Evolutionary conservation across 2,888 invertebrate species (phyloP), one percentile per base, ranked within the genome.

Genomic region (Synanthedon andrenaeformis): DNA sequence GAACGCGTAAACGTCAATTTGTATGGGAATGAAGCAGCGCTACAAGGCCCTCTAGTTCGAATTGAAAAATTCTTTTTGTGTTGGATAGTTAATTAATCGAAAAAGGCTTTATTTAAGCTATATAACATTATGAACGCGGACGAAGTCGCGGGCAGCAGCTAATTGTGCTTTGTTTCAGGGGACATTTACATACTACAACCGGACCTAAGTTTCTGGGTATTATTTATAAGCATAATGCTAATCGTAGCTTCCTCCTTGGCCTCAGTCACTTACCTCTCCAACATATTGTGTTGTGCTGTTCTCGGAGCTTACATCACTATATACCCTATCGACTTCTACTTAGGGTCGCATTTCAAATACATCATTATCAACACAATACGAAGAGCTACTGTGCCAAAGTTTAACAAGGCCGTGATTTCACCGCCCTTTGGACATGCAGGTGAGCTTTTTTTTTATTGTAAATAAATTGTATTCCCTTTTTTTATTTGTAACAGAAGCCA

Each of bases 331-430:
- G 93, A 93, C 75, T 89, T 90, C 65, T 92, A 89, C 63, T 59
- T 90, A 57, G 91, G 91, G 23, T 89, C 91, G 41, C 90, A 89
- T 74, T 74, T 94, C 60, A 91, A 91, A 62, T 93, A 91, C 67
- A 91, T 94, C 42, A 62, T 93, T 2, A 81, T 93, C 17, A 93
- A 93, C 65, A 82, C 89, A 0, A 69, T 92, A n/a, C 79, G 93
- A 58, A 88, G 93, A 58, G 89, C 90, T 0, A 88, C 89, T 0
- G 89, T 91, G 10, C 66, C 80, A 0, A 76, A 85, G n/a, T 93
- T 92, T 62, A 82, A 89, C 51, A 67, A 73, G 14, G 92, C 91
- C 19, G 76, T 90, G 19, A 70, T 92, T 51, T 77, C 89, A 59
- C 90, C 91, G 17, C 92, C 92, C 0, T 90, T 86, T 68, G 89